A percentile compares a stretch with the other conserved stretches of the same genome.
phyloP scores from a whole-genome alignment of 2,888 invertebrate genomes.

The Epinotia demarniana region DNA sequence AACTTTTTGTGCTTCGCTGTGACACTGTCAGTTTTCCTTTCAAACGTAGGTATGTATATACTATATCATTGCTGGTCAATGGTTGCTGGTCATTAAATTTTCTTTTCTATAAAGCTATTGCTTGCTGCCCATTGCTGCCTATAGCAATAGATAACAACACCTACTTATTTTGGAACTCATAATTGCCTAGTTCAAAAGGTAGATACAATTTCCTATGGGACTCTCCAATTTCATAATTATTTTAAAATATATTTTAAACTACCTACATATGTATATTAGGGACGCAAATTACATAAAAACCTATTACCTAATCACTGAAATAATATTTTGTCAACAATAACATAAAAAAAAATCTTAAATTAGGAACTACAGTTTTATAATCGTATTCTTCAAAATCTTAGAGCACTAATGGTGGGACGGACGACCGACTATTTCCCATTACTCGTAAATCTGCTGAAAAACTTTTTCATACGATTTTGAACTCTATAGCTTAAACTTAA shows the following conservation, averaged over 20 bases:
- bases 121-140: too few species aligned
- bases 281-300: too few species aligned
- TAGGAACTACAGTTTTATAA: background rate
- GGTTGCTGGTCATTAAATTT: background rate
- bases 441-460: background rate
- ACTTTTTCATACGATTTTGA: background rate
- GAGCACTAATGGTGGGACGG: background rate
- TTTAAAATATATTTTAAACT: too few species aligned
- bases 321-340: background rate
- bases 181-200: too few species aligned
- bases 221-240: too few species aligned
- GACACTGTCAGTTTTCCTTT: conserved; percentile 38
- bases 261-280: too few species aligned
- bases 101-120: too few species aligned
- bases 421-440: background rate
- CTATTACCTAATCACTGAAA: background rate
- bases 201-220: too few species aligned
- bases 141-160: too few species aligned
- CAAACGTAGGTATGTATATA: background rate
- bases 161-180: too few species aligned
- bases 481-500: background rate
- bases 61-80: background rate
- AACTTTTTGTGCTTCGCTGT: conserved; percentile 33
- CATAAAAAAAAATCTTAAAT: background rate
- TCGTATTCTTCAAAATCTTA: background rate